A percentile compares a stretch with the other conserved stretches of the same genome.
Conservation (phyloP, 2,888 invertebrate genomes). For the Synanthedon vespiformis region DNA sequence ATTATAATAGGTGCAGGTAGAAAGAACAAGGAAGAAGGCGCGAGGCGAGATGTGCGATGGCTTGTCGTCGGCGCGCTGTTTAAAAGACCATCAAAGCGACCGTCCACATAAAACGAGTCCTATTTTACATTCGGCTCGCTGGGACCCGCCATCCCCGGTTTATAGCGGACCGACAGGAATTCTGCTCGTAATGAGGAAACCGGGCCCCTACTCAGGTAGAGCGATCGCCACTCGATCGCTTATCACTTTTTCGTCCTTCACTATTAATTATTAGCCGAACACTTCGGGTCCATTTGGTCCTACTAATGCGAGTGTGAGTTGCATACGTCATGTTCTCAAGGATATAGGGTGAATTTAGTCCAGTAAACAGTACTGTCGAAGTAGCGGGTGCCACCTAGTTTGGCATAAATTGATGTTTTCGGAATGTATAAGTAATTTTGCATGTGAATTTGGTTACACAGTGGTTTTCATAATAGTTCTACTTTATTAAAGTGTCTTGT, state of each 20-base stretch:
- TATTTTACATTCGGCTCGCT: slow-evolving; percentile 49
- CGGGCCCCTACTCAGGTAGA: slow-evolving; percentile 14
- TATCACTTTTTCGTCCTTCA: neutral
- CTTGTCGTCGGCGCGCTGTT: slow-evolving; percentile 18
- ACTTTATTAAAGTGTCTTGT: too few species aligned
- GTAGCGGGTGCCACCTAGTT: too few species aligned
- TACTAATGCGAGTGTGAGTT: too few species aligned
- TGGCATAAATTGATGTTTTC: too few species aligned
- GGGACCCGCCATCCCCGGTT: slow-evolving; percentile 24
- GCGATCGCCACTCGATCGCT: neutral
- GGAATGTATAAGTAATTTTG: too few species aligned
- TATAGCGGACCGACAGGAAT: slow-evolving; percentile 46
- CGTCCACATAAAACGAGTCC: slow-evolving; percentile 48
- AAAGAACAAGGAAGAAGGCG: neutral
- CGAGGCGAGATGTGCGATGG: slow-evolving; percentile 10
- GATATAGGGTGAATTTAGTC: too few species aligned
- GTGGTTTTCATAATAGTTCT: too few species aligned
- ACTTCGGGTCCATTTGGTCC: too few species aligned
- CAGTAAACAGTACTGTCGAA: too few species aligned
- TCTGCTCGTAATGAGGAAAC: slow-evolving; percentile 52
- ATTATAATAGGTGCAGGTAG: neutral
- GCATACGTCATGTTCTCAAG: too few species aligned
- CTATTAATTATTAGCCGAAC: too few species aligned
- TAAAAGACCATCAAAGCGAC: slow-evolving; percentile 45
- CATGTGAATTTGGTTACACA: too few species aligned